These are phyloP conservation scores for Epirrhoe tristata DNA, from an alignment of 2,888 invertebrate species.

Conservation along the genomic window DNA sequence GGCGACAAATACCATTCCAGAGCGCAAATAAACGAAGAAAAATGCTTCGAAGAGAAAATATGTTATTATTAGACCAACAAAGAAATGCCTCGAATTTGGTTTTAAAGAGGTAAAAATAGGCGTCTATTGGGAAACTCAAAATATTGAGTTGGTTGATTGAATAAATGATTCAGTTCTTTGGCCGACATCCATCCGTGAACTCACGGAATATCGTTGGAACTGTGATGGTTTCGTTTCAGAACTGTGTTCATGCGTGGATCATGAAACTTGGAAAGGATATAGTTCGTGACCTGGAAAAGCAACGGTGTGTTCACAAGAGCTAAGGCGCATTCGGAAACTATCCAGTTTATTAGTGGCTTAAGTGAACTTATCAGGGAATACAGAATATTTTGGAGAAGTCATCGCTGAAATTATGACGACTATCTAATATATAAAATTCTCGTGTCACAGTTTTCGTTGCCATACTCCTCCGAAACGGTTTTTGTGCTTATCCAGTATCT, in stretches of 20 bases:
- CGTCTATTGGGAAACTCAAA: neutral
- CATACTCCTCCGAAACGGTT: too few relatives aligned
- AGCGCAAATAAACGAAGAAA: conserved; percentile 5
- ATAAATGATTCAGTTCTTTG: neutral
- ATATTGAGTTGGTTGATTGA: neutral
- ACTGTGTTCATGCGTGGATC: neutral
- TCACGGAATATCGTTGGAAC: neutral
- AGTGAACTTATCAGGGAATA: neutral
- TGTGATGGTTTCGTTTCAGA: neutral
- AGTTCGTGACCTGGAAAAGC: neutral
- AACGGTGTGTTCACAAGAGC: neutral
- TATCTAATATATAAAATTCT: too few relatives aligned
- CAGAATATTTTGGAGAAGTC: too few relatives aligned
- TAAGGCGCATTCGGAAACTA: neutral
- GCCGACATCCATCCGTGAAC: neutral
- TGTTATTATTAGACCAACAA: conserved; percentile 16
- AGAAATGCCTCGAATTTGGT: conserved; percentile 8
- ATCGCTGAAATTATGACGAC: too few relatives aligned
- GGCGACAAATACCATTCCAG: conserved; percentile 21
- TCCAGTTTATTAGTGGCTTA: neutral
- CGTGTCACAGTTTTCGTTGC: too few relatives aligned
- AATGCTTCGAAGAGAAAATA: conserved; percentile 17
- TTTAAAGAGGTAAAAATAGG: neutral
- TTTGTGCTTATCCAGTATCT: too few relatives aligned
- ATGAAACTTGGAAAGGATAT: neutral